Percentiles rank a stretch among this genome's conserved stretches.
These are phyloP conservation scores for Cosmia trapezina DNA, from an alignment of 2,888 invertebrate species.

Conservation along the genomic window DNA sequence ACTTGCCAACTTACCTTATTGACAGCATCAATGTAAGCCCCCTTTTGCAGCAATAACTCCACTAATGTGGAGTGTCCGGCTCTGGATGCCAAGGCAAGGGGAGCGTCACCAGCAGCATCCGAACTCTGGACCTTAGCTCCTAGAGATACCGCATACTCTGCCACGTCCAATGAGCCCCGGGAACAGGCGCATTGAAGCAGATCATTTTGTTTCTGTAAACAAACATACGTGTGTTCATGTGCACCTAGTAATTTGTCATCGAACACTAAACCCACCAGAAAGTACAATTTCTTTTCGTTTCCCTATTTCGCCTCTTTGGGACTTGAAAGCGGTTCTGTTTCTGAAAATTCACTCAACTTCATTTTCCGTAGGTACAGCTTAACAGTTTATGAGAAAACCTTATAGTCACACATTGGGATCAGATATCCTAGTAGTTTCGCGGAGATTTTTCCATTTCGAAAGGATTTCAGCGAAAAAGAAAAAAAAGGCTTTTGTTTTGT, in stretches of 20 bases:
- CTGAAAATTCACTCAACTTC: not conserved
- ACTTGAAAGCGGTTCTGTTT: not conserved
- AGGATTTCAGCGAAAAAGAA: not conserved
- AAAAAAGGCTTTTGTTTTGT: not conserved
- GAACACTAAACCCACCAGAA: not conserved
- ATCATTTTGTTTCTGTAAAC: slow-evolving; percentile 92
- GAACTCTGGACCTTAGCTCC: slow-evolving; percentile 92
- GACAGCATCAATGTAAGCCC: slow-evolving; percentile 92
- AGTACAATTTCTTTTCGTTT: slow-evolving; percentile 6
- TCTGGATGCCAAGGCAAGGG: slow-evolving; percentile 94
- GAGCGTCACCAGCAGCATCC: slow-evolving; percentile 93
- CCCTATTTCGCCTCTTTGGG: not conserved
- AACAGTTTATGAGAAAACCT: too few species aligned
- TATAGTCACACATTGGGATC: too few species aligned
- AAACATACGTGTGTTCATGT: slow-evolving; percentile 48
- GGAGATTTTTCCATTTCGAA: slow-evolving; percentile 5
- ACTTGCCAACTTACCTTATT: slow-evolving; percentile 91
- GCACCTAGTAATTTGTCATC: slow-evolving; percentile 45
- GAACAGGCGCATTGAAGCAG: slow-evolving; percentile 94
- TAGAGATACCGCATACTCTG: slow-evolving; percentile 90
- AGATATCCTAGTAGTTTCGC: slow-evolving; percentile 12
- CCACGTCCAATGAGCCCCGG: slow-evolving; percentile 91
- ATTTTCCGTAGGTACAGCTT: not conserved
- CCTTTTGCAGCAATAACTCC: slow-evolving; percentile 92
- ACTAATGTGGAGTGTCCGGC: slow-evolving; percentile 93